Evolutionary conservation across 2,797 vertebrate species (phyloP).

Genomic region (Lagodon rhomboides): DNA sequence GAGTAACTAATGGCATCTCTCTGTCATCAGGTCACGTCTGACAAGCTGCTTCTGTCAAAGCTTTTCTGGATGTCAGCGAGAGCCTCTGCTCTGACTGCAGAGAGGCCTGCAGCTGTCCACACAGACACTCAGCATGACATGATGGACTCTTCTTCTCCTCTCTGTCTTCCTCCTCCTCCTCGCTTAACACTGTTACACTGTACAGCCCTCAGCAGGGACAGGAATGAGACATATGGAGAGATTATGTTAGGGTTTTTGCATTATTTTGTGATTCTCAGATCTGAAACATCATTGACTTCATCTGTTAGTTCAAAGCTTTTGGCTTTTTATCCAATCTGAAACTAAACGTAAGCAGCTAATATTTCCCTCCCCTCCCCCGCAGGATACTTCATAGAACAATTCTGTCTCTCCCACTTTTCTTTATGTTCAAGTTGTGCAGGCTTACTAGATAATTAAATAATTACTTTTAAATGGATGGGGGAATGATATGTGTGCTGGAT

Average conservation of each 20-base stretch:
- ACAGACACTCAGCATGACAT: background rate
- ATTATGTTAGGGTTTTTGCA: background rate
- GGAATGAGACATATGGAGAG: background rate
- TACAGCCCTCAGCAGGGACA: background rate
- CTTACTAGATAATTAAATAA: too few relatives aligned
- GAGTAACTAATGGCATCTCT: slow-evolving; percentile 40
- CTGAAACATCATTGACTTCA: background rate
- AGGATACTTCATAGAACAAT: background rate
- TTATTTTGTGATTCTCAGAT: background rate
- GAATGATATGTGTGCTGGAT: too few relatives aligned
- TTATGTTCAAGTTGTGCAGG: too few relatives aligned
- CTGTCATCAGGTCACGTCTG: slow-evolving; percentile 45
- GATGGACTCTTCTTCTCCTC: background rate
- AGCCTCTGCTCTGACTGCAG: background rate
- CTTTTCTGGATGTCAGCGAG: slow-evolving; percentile 36
- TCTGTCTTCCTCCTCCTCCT: background rate
- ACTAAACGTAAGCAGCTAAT: too few relatives aligned
- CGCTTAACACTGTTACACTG: background rate
- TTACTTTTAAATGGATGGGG: too few relatives aligned
- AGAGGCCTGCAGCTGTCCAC: slow-evolving; percentile 19
- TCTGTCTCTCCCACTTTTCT: too few relatives aligned
- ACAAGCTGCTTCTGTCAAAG: slow-evolving; percentile 55
- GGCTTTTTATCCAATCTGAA: too few relatives aligned
- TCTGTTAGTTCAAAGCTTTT: background rate
- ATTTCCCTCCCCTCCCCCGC: background rate